Percentiles rank a stretch among this genome's conserved stretches.
phyloP scores from a whole-genome alignment of 37 sponge, comb jelly and placozoan genomes.

The Eunapius fragilis region DNA sequence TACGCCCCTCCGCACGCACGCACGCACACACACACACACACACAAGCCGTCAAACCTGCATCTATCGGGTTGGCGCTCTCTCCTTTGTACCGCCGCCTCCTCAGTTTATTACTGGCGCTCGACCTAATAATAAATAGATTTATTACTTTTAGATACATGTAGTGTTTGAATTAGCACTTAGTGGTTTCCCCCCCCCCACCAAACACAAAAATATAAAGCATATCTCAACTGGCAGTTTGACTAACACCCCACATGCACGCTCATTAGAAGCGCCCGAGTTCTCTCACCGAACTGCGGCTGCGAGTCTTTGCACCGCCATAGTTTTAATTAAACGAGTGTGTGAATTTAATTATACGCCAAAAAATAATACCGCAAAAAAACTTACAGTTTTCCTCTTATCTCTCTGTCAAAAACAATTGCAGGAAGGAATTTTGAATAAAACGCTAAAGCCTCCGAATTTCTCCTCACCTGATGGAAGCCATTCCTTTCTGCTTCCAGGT shows the following conservation, averaged over 20 bases:
- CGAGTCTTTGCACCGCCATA: background rate
- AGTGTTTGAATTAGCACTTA: no score
- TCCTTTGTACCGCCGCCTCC: background rate
- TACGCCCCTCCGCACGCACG: no score
- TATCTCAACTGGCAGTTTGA: no score
- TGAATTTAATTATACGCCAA: background rate
- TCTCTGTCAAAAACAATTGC: background rate
- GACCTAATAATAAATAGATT: background rate
- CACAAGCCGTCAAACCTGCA: background rate
- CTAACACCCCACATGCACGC: no score
- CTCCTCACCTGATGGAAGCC: background rate
- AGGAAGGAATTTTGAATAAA: background rate
- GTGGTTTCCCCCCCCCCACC: no score
- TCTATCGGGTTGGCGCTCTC: background rate
- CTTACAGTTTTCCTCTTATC: conserved; percentile 36
- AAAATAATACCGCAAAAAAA: background rate
- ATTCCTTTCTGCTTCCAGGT: background rate
- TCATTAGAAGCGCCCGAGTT: background rate
- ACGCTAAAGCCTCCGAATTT: background rate
- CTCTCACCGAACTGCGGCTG: background rate
- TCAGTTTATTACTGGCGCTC: conserved; percentile 16
- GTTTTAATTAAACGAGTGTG: background rate
- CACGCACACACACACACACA: no score
- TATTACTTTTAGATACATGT: no score
- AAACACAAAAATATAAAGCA: no score